phyloP scores from a whole-genome alignment of 1,140 invertebrate genomes.

The Ceratina australensis region DNA sequence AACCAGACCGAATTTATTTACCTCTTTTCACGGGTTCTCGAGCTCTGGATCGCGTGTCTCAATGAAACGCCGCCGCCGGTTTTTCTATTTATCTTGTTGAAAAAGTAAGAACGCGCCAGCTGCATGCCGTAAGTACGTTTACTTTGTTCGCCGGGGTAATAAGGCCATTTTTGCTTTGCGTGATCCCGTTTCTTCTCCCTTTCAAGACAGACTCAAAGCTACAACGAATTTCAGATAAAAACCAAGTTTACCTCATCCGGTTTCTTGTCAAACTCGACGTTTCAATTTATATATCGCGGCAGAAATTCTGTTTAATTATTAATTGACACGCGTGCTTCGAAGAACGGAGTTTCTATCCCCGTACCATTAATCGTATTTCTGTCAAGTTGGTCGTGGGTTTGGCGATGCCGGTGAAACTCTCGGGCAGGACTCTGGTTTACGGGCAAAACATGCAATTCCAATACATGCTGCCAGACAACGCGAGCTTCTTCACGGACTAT shows the following conservation, averaged over 20 bases:
- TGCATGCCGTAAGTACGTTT: background rate
- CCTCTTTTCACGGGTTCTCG: too few relatives aligned
- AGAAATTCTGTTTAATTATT: too few relatives aligned
- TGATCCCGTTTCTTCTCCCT: conserved; percentile 6
- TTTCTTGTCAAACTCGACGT: too few relatives aligned
- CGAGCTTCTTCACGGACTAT: conserved; percentile 73
- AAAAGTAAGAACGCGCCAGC: background rate
- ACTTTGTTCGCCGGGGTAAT: background rate
- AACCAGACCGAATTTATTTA: conserved; percentile 12
- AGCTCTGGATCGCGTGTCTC: background rate
- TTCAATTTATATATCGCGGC: too few relatives aligned
- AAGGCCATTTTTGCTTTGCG: conserved; percentile 16
- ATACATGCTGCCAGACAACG: conserved; percentile 76
- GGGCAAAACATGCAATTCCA: conserved; percentile 79
- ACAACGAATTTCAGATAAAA: too few relatives aligned
- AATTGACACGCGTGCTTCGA: too few relatives aligned
- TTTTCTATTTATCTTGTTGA: too few relatives aligned
- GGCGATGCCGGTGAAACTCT: conserved; percentile 74
- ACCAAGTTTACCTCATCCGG: too few relatives aligned
- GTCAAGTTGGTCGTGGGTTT: conserved; percentile 75
- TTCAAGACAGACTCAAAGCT: too few relatives aligned
- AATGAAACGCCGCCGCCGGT: too few relatives aligned
- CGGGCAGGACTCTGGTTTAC: conserved; percentile 71
- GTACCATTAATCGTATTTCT: conserved; percentile 19
- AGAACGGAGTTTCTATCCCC: too few relatives aligned